Conservation (phyloP, 2,888 invertebrate species). For the Clitarchus hookeri region DNA sequence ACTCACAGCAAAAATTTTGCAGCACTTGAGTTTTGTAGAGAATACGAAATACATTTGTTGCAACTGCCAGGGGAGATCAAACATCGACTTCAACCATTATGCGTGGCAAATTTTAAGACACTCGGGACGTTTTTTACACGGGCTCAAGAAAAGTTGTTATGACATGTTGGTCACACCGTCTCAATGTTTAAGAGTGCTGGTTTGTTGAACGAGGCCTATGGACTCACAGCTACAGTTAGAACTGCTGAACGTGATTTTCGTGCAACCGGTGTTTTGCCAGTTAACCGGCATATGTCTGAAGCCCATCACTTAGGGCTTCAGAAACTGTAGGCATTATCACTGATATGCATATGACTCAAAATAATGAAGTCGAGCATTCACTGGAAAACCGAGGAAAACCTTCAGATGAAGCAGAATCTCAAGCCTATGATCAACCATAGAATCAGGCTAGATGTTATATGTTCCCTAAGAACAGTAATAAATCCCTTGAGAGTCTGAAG, state of each 20-base stretch:
- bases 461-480: neutral
- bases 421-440: neutral
- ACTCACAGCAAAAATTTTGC: conserved; percentile 34
- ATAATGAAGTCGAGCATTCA: neutral
- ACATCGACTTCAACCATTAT: conserved; percentile 34
- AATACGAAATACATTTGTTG: conserved; percentile 30
- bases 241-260: conserved; percentile 39
- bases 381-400: neutral
- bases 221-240: conserved; percentile 37
- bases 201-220: conserved; percentile 43
- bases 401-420: neutral
- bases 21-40: conserved; percentile 28
- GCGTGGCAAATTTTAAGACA: conserved; percentile 45
- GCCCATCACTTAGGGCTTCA: conserved; percentile 36
- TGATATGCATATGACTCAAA: neutral
- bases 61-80: conserved; percentile 7
- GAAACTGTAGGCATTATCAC: neutral
- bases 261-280: conserved; percentile 42
- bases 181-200: conserved; percentile 39
- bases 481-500: neutral
- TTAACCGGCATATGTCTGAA: conserved; percentile 40
- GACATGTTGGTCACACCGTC: conserved; percentile 32
- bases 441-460: neutral
- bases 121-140: conserved; percentile 42
- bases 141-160: conserved; percentile 43